Percentiles rank a stretch among this genome's conserved stretches.
Conservation (phyloP, 2,797 vertebrate genomes). For the Trachops cirrhosus region DNA sequence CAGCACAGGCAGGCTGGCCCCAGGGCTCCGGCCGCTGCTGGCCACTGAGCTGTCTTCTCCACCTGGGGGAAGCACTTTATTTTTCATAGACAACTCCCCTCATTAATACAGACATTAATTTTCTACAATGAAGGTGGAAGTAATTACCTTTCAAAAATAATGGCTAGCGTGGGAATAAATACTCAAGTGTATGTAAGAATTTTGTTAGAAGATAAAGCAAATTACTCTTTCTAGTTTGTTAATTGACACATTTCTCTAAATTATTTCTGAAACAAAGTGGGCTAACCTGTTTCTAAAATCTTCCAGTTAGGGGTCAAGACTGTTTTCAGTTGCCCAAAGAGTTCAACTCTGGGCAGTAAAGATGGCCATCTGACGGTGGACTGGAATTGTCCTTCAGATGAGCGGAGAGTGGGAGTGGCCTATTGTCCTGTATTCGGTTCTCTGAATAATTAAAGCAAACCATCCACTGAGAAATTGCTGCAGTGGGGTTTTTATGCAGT, state of each 20-base stretch:
- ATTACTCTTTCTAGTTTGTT: neutral
- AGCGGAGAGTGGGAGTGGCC: neutral
- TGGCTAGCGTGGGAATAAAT: neutral
- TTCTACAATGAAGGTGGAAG: neutral
- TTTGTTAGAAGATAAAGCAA: neutral
- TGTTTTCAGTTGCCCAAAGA: neutral
- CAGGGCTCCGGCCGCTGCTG: neutral
- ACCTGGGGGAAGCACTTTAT: neutral
- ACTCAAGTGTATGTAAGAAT: neutral
- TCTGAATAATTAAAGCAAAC: conserved; percentile 38
- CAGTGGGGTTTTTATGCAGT: neutral
- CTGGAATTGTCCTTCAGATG: neutral
- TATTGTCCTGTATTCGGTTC: neutral
- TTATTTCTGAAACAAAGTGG: conserved; percentile 21
- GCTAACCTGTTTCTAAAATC: neutral
- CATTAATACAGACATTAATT: neutral
- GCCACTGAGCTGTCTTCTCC: neutral
- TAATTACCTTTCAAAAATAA: conserved; percentile 46
- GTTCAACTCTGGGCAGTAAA: neutral
- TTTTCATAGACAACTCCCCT: neutral
- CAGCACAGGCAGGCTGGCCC: neutral
- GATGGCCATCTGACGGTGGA: neutral
- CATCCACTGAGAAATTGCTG: conserved; percentile 20
- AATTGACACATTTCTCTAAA: neutral
- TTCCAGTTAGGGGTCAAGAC: neutral